A percentile compares a stretch with the other conserved stretches of the same genome.
These are phyloP conservation scores for Centropus bengalensis DNA, from an alignment of 2,113 vertebrate genomes.

Conservation along the genomic window DNA sequence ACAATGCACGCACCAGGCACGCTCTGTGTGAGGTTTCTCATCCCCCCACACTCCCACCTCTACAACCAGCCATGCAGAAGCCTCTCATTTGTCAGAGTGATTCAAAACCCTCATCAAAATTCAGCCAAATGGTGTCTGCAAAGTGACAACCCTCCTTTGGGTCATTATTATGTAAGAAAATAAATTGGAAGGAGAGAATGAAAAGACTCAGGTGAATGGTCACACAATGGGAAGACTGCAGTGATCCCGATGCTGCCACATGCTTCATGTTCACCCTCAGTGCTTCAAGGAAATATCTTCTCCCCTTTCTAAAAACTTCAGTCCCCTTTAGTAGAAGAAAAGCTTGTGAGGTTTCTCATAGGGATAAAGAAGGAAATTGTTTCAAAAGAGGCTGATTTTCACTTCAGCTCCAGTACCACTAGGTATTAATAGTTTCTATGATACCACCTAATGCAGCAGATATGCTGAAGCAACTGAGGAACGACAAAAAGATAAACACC, in stretches of 20 bases:
- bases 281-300: background rate
- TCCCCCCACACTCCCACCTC: background rate
- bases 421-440: background rate
- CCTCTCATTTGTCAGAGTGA: constrained; percentile 39
- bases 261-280: background rate
- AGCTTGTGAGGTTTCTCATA: background rate
- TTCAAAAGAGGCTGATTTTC: background rate
- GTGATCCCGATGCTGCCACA: background rate
- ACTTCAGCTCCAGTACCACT: background rate
- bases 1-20: background rate
- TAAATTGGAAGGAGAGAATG: constrained; percentile 48
- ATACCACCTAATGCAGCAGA: background rate
- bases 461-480: background rate
- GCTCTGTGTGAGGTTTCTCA: background rate
- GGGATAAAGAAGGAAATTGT: background rate
- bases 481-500: background rate
- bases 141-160: constrained; percentile 47
- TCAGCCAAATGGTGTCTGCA: constrained; percentile 55
- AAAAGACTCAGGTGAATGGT: constrained; percentile 14
- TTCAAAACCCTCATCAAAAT: constrained; percentile 61
- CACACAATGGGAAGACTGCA: constrained; percentile 15
- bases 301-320: background rate
- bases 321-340: background rate
- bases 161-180: constrained; percentile 60
- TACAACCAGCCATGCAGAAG: constrained; percentile 46